phyloP scores from a whole-genome alignment of 1,140 invertebrate species.

The Magallana ariakensis region DNA sequence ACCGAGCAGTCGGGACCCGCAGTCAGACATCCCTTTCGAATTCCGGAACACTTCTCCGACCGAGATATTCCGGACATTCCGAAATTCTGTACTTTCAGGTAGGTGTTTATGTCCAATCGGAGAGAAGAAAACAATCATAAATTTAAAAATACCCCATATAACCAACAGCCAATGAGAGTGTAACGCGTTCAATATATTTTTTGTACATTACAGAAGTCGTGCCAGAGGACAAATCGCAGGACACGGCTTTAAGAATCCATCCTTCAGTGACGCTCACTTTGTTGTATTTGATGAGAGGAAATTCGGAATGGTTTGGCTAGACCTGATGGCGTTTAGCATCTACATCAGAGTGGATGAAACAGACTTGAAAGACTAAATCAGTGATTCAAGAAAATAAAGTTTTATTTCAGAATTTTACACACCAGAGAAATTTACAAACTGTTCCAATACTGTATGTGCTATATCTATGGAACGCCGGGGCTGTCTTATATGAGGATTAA shows the following conservation, averaged over 20 bases:
- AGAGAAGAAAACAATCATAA: no score
- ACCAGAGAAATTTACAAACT: no score
- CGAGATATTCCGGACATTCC: constrained; percentile 40
- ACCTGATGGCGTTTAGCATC: constrained; percentile 57
- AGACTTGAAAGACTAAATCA: neutral
- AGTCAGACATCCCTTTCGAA: constrained; percentile 62
- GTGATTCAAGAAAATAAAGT: neutral
- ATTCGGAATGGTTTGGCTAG: constrained; percentile 75
- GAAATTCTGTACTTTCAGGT: constrained; percentile 59
- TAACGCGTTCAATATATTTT: no score
- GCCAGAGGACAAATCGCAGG: constrained; percentile 71
- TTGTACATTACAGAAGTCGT: constrained; percentile 66
- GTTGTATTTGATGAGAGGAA: constrained; percentile 74
- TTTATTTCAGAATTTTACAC: no score
- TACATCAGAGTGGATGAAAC: constrained; percentile 48
- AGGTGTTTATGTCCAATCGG: neutral
- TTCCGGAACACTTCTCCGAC: constrained; percentile 57
- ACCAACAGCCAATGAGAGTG: no score
- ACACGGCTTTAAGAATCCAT: constrained; percentile 68
- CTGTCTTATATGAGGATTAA: no score
- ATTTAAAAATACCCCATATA: no score
- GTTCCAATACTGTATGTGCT: no score
- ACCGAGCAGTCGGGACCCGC: neutral
- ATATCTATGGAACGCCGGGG: no score
- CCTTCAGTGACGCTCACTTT: constrained; percentile 67